A percentile compares a stretch with the other conserved stretches of the same genome.
phyloP scores from a whole-genome alignment of 2,113 vertebrate species.

The Brevimyrus niger region DNA sequence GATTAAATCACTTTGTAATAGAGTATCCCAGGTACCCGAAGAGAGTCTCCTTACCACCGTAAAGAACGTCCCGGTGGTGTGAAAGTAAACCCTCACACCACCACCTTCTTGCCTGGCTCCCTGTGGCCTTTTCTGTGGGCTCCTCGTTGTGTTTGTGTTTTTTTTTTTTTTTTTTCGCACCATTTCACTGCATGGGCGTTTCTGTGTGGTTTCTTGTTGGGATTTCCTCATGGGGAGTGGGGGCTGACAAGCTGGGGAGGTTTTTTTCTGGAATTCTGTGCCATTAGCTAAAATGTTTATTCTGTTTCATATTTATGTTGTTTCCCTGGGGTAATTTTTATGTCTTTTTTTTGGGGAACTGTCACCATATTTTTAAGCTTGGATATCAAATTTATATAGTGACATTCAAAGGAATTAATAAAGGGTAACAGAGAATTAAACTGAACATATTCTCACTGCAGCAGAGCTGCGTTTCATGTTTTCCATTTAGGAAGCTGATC shows the following conservation, averaged over 20 bases:
- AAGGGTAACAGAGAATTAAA: neutral
- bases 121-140: neutral
- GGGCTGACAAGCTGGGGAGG: neutral
- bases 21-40: neutral
- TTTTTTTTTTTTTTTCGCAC: neutral
- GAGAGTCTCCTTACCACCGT: neutral
- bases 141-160: neutral
- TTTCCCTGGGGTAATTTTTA: neutral
- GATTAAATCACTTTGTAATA: neutral
- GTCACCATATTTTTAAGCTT: neutral
- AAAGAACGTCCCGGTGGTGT: neutral
- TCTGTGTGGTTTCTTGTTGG: neutral
- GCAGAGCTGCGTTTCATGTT: neutral
- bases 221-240: neutral
- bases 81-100: neutral
- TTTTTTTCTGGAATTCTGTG: neutral
- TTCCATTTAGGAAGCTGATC: neutral
- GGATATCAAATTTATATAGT: neutral
- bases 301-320: neutral
- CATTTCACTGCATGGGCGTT: neutral
- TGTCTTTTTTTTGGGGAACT: neutral
- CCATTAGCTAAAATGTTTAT: neutral
- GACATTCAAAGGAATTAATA: constrained; percentile 10
- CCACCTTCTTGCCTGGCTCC: neutral
- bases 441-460: neutral